Conservation (phyloP, 2,888 invertebrate species). For the Orthosia incerta region DNA sequence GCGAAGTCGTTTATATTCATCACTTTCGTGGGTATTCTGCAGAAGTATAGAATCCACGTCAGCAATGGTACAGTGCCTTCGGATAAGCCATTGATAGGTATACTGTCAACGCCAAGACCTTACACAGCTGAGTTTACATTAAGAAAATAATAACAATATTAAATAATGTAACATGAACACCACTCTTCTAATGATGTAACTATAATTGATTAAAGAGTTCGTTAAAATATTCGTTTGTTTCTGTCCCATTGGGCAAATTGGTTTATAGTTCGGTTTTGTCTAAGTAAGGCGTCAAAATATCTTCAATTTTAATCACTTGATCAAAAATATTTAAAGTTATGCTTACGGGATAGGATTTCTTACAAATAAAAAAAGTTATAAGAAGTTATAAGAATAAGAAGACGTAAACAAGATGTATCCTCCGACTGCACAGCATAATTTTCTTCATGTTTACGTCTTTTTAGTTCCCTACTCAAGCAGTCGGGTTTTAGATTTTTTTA, state of each 20-base stretch:
- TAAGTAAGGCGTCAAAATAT: neutral
- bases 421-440: no score
- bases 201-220: constrained; percentile 32
- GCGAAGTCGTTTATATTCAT: constrained; percentile 92
- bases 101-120: constrained; percentile 79
- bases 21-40: constrained; percentile 91
- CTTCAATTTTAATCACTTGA: neutral
- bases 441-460: no score
- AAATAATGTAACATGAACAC: constrained; percentile 1
- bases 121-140: constrained; percentile 78
- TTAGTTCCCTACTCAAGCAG: no score
- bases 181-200: constrained; percentile 22
- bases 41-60: constrained; percentile 84
- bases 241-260: neutral
- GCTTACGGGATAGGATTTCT: neutral
- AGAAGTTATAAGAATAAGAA: no score
- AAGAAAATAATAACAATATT: constrained; percentile 57
- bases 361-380: no score
- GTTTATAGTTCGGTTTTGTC: neutral
- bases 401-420: no score
- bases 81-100: constrained; percentile 77
- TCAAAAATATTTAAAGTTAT: neutral
- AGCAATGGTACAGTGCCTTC: constrained; percentile 79
- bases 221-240: constrained; percentile 19
- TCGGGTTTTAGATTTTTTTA: no score